A percentile compares a stretch with the other conserved stretches of the same genome.
These are phyloP conservation scores for Pampusana beccarii DNA, from an alignment of 2,113 vertebrate genomes.

Conservation along the genomic window DNA sequence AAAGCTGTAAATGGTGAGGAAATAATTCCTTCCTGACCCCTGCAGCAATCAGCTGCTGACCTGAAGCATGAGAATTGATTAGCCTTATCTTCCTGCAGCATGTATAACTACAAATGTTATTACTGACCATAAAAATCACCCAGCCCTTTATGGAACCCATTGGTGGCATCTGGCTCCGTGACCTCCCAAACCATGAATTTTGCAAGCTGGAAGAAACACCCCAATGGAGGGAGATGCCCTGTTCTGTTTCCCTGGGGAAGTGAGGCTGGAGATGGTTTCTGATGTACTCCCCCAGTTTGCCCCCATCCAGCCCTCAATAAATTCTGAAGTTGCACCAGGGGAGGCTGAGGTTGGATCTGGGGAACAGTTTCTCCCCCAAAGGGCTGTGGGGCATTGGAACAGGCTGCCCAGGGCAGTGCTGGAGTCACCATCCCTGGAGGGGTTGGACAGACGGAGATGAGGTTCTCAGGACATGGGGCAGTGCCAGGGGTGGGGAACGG, in stretches of 20 bases:
- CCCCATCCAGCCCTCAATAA: background rate
- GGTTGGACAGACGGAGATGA: too few relatives aligned
- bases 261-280: background rate
- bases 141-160: constrained; percentile 16
- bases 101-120: constrained; percentile 64
- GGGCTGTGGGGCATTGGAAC: too few relatives aligned
- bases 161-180: constrained; percentile 36
- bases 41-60: constrained; percentile 67
- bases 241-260: background rate
- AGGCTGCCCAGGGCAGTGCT: too few relatives aligned
- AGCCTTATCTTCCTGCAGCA: constrained; percentile 45
- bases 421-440: too few relatives aligned
- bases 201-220: background rate
- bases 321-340: too few relatives aligned
- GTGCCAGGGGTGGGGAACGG: too few relatives aligned
- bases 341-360: too few relatives aligned
- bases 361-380: too few relatives aligned
- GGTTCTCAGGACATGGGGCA: too few relatives aligned
- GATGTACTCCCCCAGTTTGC: accelerated
- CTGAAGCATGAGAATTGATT: constrained; percentile 70
- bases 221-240: background rate
- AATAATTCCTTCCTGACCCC: constrained; percentile 67
- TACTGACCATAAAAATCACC: constrained; percentile 59
- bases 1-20: constrained; percentile 64
- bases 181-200: constrained; percentile 11